phyloP scores from a whole-genome alignment of 2,113 vertebrate species.

The Actenoides hombroni region DNA sequence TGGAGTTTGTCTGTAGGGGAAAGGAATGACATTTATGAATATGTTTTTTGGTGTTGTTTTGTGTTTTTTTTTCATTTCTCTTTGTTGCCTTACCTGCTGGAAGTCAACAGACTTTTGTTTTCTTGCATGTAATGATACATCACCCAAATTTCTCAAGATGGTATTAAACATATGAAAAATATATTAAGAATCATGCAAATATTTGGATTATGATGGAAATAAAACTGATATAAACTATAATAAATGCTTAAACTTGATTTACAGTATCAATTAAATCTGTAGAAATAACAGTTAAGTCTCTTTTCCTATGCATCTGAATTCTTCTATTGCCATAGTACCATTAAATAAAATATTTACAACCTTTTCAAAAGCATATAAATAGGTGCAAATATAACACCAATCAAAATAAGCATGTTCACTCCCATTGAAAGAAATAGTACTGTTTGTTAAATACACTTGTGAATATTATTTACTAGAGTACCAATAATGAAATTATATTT shows the following conservation, averaged over 20 bases:
- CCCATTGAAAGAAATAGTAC: background rate
- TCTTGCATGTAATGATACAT: background rate
- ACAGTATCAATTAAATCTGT: background rate
- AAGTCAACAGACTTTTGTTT: background rate
- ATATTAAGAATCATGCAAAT: background rate
- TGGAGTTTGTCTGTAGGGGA: background rate
- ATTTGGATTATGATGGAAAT: background rate
- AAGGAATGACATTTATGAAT: background rate
- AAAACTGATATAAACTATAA: background rate
- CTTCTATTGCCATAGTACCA: background rate
- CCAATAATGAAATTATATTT: background rate
- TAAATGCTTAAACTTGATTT: background rate
- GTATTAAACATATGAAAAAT: background rate
- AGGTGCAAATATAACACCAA: background rate
- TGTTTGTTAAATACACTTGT: background rate
- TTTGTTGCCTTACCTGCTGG: background rate
- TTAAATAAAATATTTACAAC: background rate
- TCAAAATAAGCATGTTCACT: background rate
- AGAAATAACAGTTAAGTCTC: background rate
- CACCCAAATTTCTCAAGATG: background rate
- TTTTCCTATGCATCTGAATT: background rate
- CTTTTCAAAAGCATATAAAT: background rate
- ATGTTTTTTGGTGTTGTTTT: background rate
- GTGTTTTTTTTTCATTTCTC: background rate
- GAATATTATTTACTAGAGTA: background rate